These are phyloP conservation scores for Oligia latruncula DNA, from an alignment of 2,888 invertebrate species.

Conservation along the genomic window DNA sequence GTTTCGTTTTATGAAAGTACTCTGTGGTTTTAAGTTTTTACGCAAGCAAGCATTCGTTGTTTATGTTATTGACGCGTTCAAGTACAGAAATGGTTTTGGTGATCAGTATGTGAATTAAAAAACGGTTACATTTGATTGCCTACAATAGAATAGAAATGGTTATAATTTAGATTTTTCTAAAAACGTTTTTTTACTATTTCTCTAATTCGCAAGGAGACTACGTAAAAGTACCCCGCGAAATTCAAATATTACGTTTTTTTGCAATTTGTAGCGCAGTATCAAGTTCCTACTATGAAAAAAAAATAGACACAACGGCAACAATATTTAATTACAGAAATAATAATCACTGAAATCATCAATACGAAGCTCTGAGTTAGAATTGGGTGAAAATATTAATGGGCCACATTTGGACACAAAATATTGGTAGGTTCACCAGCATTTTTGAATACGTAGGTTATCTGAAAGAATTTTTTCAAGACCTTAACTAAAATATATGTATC, in stretches of 20 bases:
- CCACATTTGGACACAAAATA: neutral
- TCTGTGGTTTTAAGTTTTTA: slow-evolving; percentile 31
- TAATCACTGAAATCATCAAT: neutral
- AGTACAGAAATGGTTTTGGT: slow-evolving; percentile 35
- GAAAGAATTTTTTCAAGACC: neutral
- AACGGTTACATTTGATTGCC: neutral
- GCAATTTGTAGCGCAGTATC: neutral
- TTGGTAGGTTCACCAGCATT: too few relatives aligned
- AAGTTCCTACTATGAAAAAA: neutral
- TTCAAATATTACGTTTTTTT: neutral
- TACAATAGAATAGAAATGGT: neutral
- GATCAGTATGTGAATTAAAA: slow-evolving; percentile 34
- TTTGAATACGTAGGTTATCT: neutral
- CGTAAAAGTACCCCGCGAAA: neutral
- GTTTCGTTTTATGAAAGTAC: slow-evolving; percentile 44
- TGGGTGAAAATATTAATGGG: neutral
- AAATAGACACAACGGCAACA: neutral
- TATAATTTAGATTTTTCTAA: neutral
- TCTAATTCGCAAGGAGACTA: too few relatives aligned
- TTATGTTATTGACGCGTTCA: slow-evolving; percentile 55
- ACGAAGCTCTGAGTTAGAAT: neutral
- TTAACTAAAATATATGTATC: neutral
- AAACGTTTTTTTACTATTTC: neutral
- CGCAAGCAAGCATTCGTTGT: slow-evolving; percentile 35
- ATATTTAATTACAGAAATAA: neutral